These are phyloP conservation scores for Myopa testacea DNA, from an alignment of 2,888 invertebrate genomes.

Conservation along the genomic window DNA sequence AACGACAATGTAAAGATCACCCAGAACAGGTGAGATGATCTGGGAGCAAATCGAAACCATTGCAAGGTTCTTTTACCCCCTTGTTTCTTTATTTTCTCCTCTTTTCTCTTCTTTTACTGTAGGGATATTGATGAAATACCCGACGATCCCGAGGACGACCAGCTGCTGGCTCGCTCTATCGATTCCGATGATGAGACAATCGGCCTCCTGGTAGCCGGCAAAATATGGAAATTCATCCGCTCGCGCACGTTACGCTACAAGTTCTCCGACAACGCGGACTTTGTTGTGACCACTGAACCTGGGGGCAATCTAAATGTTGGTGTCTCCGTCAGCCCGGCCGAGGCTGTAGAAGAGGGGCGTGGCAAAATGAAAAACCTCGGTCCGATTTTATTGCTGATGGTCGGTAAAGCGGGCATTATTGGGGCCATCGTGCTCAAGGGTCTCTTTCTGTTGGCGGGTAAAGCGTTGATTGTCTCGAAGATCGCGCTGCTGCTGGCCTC, in stretches of 20 bases:
- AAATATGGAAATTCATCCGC: constrained; percentile 80
- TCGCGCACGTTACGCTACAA: constrained; percentile 83
- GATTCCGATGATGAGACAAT: constrained; percentile 74
- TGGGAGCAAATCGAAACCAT: not conserved
- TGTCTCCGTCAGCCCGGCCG: constrained; percentile 76
- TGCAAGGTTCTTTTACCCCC: not conserved
- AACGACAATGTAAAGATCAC: constrained; percentile 82
- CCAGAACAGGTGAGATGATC: constrained; percentile 72
- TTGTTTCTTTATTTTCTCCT: constrained; percentile 8
- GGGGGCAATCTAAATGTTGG: constrained; percentile 74
- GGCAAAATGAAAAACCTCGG: constrained; percentile 80
- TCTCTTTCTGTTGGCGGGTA: constrained; percentile 83
- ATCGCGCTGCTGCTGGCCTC: constrained; percentile 83
- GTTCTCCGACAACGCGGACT: constrained; percentile 81
- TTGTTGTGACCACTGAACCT: constrained; percentile 78
- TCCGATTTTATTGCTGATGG: constrained; percentile 79
- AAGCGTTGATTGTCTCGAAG: constrained; percentile 86
- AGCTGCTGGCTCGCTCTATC: constrained; percentile 69
- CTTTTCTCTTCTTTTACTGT: constrained; percentile 21
- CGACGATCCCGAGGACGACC: constrained; percentile 72
- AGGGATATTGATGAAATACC: constrained; percentile 59
- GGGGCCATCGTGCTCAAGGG: constrained; percentile 86
- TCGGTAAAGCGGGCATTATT: constrained; percentile 83
- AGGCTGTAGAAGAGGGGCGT: constrained; percentile 74
- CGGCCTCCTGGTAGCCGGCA: constrained; percentile 77